Percentiles rank a stretch among this genome's conserved stretches.
Evolutionary conservation across 2,113 vertebrate species (phyloP).

Genomic region (Spea multiplicata): DNA sequence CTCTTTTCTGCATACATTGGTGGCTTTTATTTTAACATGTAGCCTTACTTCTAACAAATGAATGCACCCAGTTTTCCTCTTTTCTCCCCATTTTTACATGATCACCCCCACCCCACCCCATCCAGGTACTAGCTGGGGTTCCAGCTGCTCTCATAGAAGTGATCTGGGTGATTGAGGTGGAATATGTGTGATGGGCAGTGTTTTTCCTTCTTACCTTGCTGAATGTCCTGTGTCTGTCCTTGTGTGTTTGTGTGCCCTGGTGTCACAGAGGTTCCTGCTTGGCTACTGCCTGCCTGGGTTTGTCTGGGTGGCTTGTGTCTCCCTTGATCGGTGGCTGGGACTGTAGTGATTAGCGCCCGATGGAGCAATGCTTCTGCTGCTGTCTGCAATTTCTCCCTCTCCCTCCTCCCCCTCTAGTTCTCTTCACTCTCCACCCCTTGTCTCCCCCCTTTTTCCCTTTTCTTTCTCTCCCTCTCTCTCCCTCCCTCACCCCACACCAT

Average conservation of each 20-base stretch:
- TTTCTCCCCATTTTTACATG: neutral
- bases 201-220: slow-evolving; percentile 33
- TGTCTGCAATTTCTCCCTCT: slow-evolving; percentile 31
- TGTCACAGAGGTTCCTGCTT: slow-evolving; percentile 14
- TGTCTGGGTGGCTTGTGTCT: slow-evolving; percentile 24
- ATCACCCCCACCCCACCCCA: neutral
- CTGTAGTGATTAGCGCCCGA: slow-evolving; percentile 30
- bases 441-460: neutral
- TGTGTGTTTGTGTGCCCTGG: slow-evolving; percentile 36
- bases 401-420: slow-evolving; percentile 8
- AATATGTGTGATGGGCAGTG: neutral
- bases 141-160: slow-evolving; percentile 4
- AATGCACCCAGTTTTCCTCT: neutral
- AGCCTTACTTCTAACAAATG: neutral
- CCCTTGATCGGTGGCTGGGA: slow-evolving; percentile 43
- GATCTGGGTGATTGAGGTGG: neutral
- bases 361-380: neutral
- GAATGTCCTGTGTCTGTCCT: slow-evolving; percentile 25
- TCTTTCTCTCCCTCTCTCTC: slow-evolving; percentile 4
- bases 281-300: slow-evolving; percentile 33
- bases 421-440: neutral
- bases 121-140: slow-evolving; percentile 13
- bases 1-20: neutral
- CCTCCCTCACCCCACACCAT: neutral
- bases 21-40: neutral